phyloP scores from a whole-genome alignment of 2,888 invertebrate genomes.

The Periphyllus acericola region DNA sequence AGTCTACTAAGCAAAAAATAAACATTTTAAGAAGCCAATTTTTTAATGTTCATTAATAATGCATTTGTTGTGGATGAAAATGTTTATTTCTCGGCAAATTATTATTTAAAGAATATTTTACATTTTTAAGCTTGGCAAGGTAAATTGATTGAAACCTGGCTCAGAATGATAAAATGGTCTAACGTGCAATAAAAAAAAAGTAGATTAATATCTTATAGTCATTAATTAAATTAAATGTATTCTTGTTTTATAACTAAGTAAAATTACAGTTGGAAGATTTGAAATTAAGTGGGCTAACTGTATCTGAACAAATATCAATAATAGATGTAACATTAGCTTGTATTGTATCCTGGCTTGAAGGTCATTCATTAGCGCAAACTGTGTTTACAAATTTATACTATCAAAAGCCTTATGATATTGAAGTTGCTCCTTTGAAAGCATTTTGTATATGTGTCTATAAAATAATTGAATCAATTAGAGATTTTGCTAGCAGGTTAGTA shows the following conservation, averaged over 20 bases:
- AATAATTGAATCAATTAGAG: constrained; percentile 87
- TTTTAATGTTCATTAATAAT: background rate
- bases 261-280: constrained; percentile 76
- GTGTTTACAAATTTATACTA: constrained; percentile 96
- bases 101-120: background rate
- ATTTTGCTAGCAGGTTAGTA: constrained; percentile 79
- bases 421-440: constrained; percentile 83
- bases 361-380: constrained; percentile 95
- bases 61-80: background rate
- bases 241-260: constrained; percentile 3
- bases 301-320: constrained; percentile 87
- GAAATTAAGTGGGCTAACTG: constrained; percentile 80
- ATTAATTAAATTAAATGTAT: background rate
- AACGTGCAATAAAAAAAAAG: no score
- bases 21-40: background rate
- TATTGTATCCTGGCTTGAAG: constrained; percentile 97
- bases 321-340: constrained; percentile 95
- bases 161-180: no score
- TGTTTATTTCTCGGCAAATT: background rate
- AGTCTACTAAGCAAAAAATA: background rate
- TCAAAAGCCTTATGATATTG: constrained; percentile 87
- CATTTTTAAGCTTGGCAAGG: background rate
- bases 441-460: constrained; percentile 90
- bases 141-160: background rate
- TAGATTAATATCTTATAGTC: background rate